Evolutionary conservation across 2,113 vertebrate genomes (phyloP).

Genomic region (Pelecanoides urinatrix): DNA sequence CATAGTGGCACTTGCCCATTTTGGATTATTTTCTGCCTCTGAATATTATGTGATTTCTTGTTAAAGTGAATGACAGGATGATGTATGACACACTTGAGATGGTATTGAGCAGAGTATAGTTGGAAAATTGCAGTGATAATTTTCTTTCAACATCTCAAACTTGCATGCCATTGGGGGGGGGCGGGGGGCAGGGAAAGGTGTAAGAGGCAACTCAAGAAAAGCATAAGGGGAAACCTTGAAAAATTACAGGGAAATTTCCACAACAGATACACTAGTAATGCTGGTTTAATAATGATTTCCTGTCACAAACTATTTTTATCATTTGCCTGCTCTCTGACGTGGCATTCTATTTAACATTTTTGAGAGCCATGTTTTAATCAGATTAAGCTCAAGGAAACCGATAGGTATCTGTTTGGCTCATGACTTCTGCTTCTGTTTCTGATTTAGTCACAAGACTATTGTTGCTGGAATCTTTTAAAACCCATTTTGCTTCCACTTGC

Average conservation of each 20-base stretch:
- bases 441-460: conserved; percentile 80
- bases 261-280: conserved; percentile 73
- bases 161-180: background rate
- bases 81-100: conserved; percentile 38
- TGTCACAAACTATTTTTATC: conserved; percentile 77
- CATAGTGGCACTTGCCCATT: background rate
- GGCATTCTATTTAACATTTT: conserved; percentile 74
- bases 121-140: conserved; percentile 58
- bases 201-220: conserved; percentile 10
- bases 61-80: conserved; percentile 46
- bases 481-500: conserved; percentile 71
- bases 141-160: conserved; percentile 62
- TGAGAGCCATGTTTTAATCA: conserved; percentile 79
- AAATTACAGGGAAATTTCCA: conserved; percentile 77
- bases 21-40: conserved; percentile 12
- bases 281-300: conserved; percentile 76
- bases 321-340: conserved; percentile 69
- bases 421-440: conserved; percentile 79
- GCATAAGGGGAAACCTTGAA: conserved; percentile 63
- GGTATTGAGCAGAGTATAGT: conserved; percentile 41
- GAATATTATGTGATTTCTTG: conserved; percentile 13
- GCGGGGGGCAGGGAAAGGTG: background rate
- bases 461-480: conserved; percentile 78
- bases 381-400: conserved; percentile 80
- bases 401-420: conserved; percentile 81